Evolutionary conservation across 2,113 vertebrate genomes (phyloP).

Genomic region (Thamnophis sirtalis): DNA sequence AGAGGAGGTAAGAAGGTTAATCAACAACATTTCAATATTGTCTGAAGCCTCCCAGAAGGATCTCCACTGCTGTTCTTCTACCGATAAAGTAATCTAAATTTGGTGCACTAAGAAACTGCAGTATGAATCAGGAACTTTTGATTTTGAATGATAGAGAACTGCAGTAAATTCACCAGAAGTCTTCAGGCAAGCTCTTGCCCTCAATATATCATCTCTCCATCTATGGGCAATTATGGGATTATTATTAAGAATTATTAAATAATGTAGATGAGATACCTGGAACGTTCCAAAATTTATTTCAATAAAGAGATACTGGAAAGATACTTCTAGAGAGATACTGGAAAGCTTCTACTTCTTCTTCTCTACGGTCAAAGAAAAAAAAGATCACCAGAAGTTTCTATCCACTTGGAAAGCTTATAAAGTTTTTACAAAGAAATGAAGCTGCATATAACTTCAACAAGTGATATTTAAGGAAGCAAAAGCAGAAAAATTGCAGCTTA

Average conservation of each 20-base stretch:
- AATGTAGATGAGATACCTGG: neutral
- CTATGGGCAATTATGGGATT: neutral
- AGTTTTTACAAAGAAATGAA: neutral
- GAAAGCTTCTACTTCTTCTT: neutral
- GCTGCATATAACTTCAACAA: neutral
- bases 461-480: neutral
- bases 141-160: neutral
- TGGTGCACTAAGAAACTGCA: neutral
- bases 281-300: neutral
- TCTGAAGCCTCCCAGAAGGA: neutral
- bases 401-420: neutral
- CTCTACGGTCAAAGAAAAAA: neutral
- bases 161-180: neutral
- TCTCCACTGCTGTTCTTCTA: neutral
- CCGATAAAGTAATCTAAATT: neutral
- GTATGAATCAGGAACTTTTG: neutral
- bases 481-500: neutral
- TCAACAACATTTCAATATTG: neutral
- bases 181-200: neutral
- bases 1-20: neutral
- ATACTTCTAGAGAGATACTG: neutral
- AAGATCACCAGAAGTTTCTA: neutral
- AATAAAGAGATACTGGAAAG: neutral
- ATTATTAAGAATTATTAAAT: neutral
- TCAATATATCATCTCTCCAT: too few relatives aligned